Percentiles rank a stretch among this genome's conserved stretches.
phyloP scores from a whole-genome alignment of 2,888 invertebrate species.

The Augochlorella aurata region DNA sequence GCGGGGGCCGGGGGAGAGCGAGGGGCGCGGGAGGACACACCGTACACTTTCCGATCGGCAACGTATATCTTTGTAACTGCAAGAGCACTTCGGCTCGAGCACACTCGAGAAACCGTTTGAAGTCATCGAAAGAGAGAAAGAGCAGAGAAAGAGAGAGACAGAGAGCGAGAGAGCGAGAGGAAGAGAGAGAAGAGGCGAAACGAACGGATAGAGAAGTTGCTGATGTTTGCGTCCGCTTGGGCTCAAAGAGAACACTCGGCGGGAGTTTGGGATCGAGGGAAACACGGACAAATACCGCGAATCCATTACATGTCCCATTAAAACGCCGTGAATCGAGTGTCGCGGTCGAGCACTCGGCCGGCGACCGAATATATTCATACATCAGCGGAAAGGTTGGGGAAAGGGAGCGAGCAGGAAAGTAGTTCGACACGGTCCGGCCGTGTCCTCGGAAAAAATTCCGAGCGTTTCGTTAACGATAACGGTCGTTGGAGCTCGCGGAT shows the following conservation, averaged over 20 bases:
- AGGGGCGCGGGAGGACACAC: slow-evolving; percentile 34
- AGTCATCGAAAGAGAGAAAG: slow-evolving; percentile 59
- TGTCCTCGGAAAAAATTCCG: slow-evolving; percentile 1
- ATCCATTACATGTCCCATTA: slow-evolving; percentile 52
- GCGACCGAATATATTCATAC: not conserved
- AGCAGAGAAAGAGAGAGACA: slow-evolving; percentile 31
- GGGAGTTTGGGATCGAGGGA: slow-evolving; percentile 43
- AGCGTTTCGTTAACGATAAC: slow-evolving; percentile 35
- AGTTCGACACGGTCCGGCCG: not conserved
- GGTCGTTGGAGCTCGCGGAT: not conserved
- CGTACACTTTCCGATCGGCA: slow-evolving; percentile 60
- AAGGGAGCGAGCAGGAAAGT: not conserved
- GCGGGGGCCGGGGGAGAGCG: not conserved
- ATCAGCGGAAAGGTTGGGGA: not conserved
- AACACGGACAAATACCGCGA: slow-evolving; percentile 37
- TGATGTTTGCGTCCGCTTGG: slow-evolving; percentile 53
- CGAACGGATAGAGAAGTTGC: slow-evolving; percentile 42
- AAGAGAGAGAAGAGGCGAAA: slow-evolving; percentile 25
- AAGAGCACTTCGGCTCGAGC: slow-evolving; percentile 66
- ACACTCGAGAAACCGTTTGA: slow-evolving; percentile 66
- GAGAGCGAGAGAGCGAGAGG: slow-evolving; percentile 13
- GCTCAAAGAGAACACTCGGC: slow-evolving; percentile 53
- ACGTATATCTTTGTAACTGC: slow-evolving; percentile 65
- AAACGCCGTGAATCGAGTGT: slow-evolving; percentile 31
- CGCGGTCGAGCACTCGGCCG: not conserved